Evolutionary conservation across 2,888 invertebrate genomes (phyloP), one percentile per base, ranked within the genome.

Genomic region (Chorisops tibialis): DNA sequence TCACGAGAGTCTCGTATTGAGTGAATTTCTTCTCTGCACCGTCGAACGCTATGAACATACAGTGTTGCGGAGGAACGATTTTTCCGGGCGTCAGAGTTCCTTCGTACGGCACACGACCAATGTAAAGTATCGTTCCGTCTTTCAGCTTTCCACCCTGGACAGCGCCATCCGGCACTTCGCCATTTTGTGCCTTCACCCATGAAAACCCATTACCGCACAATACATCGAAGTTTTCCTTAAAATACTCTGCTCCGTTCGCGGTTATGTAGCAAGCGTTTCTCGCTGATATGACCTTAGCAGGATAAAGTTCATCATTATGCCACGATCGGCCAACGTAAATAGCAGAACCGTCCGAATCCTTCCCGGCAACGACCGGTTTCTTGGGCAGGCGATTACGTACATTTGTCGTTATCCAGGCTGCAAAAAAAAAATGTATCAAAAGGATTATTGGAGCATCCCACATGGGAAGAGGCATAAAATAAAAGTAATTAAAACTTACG

Each of bases 51-150:
- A 84, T 81, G 70, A 83, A 84, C 43, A 81, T 77, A 61, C 78
- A 77, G 35, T 77, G 78, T 68, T 83, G 82, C 43, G 81, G 81
- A 39, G 80, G 81, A 68, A 83, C 83, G 12, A 84, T 81, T 75
- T 84, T 85, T 65, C 84, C 85, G 1, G 83, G 81, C 4, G 83
- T 83, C 60, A 81, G 70, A 21, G 82, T 81, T 38, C 82, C 83
- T 58, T 81, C 79, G 68, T 83, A 79, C 67, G 78, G 73, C 1
- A 79, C 82, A 19, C 85, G 77, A 0, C 84, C 85, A 52, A 82
- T 78, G 69, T 79, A 84, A 30, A 85, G 73, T 2, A 77, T 74
- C 65, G 84, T 82, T 0, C 84, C 84, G 30, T 79, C 79, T 14
- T 70, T 66, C 2, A 84, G 83, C 39, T 73, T 70, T 3, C 83